Evolutionary conservation across 2,797 vertebrate species (phyloP).

Genomic region (Xiphorhynchus erythropygius): DNA sequence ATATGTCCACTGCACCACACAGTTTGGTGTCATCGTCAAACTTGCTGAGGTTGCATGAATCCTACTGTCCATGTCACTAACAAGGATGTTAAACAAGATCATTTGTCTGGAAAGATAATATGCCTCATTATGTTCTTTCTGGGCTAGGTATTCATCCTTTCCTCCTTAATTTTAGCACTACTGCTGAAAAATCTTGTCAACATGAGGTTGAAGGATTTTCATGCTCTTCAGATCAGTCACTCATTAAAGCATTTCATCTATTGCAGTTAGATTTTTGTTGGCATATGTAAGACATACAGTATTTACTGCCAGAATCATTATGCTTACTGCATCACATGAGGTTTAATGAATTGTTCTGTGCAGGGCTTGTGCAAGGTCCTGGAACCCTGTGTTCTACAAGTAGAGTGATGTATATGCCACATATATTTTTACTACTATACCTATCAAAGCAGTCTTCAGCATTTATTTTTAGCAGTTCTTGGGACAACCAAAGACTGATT

Average conservation of each 20-base stretch:
- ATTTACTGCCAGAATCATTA: slow-evolving; percentile 2
- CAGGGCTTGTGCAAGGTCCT: background rate
- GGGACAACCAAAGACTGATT: background rate
- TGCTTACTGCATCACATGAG: background rate
- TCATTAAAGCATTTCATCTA: background rate
- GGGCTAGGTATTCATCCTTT: background rate
- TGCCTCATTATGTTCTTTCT: slow-evolving; percentile 1
- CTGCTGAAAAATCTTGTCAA: slow-evolving; percentile 47
- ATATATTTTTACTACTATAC: background rate
- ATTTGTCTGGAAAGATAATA: slow-evolving; percentile 15
- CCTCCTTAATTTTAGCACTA: slow-evolving; percentile 10
- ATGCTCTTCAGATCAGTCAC: slow-evolving; percentile 39
- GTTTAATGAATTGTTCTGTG: background rate
- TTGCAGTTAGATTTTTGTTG: slow-evolving; percentile 14
- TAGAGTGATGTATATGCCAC: background rate
- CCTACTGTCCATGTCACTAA: background rate
- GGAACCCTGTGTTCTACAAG: background rate
- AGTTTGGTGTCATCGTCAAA: background rate
- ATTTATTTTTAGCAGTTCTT: background rate
- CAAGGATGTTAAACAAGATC: background rate
- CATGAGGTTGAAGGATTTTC: slow-evolving; percentile 12
- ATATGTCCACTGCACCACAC: background rate
- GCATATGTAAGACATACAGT: background rate
- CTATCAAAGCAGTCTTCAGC: background rate
- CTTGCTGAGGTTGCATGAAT: background rate